phyloP scores from a whole-genome alignment of 2,797 vertebrate species.

The Alosa sapidissima region DNA sequence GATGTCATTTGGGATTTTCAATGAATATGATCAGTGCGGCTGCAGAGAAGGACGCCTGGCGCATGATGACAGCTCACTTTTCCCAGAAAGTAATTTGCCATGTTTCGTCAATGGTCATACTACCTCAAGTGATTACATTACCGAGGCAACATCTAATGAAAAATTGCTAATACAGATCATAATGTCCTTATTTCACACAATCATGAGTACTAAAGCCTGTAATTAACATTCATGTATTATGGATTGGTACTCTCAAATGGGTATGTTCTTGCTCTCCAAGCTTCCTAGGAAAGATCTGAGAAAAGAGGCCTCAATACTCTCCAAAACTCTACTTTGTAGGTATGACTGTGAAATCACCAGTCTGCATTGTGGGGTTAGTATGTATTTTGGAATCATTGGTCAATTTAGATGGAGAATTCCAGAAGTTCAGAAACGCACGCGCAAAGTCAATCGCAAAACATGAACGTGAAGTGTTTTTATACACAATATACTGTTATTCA shows the following conservation, averaged over 20 bases:
- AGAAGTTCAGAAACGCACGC: no score
- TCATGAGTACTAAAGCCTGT: neutral
- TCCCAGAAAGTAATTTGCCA: constrained; percentile 14
- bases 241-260: neutral
- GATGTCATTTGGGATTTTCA: neutral
- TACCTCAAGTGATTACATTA: neutral
- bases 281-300: neutral
- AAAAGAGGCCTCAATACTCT: neutral
- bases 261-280: neutral
- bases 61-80: neutral
- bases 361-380: no score
- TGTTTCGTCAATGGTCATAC: neutral
- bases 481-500: no score
- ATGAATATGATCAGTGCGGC: neutral
- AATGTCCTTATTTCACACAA: neutral
- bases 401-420: no score
- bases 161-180: neutral
- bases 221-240: neutral
- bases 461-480: no score
- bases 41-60: neutral
- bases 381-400: no score
- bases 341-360: no score
- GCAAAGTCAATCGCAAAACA: no score
- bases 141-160: neutral
- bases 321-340: no score